Evolutionary conservation across 2,888 invertebrate genomes (phyloP), one percentile per base, ranked within the genome.

Genomic region (Hirtodrosophila alboralis): DNA sequence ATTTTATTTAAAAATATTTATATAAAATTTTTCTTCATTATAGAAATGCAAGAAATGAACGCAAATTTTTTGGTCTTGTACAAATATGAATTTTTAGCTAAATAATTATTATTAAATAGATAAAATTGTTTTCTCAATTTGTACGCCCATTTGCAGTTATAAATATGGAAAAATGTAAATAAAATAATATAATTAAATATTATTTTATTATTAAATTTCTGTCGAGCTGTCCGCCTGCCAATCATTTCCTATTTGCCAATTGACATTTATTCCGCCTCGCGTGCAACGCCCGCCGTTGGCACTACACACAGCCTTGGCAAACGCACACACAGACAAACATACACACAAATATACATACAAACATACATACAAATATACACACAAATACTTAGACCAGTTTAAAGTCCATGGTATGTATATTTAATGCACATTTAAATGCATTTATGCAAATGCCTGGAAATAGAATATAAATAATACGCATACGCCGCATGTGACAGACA

Each of bases 191-290:
- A n/a, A 7, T 14, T 12, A n/a, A 34, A 8, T 13, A 37, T 12
- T 12, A 30, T 40, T 36, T 13, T 38, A 36, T 13, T 31, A 28
- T 23, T 18, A 3, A 23, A 40, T 41, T n/a, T n/a, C 7, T 43
- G 51, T 57, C 45, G 38, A 37, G 23, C 41, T 53, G 36, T 45
- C 45, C 31, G 38, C 6, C 31, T 67, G 45, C 23, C 43, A 47
- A 13, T 43, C 57, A 56, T 21, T 60, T 56, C 18, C 52, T 13
- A 31, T 43, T 47, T 38, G 31, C 47, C 14, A 47, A 37, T 57
- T 72, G 73, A 61, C 61, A 47, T 57, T 61, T 67, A 72, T 57
- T 16, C 53, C 53, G 27, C 26, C 23, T 74, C 44, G 71, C 70
- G 71, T 75, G 73, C 65, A 53, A 26, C 40, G 43, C 4, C 38